Evolutionary conservation across 2,888 invertebrate genomes (phyloP).

Genomic region (Lithophane socia): DNA sequence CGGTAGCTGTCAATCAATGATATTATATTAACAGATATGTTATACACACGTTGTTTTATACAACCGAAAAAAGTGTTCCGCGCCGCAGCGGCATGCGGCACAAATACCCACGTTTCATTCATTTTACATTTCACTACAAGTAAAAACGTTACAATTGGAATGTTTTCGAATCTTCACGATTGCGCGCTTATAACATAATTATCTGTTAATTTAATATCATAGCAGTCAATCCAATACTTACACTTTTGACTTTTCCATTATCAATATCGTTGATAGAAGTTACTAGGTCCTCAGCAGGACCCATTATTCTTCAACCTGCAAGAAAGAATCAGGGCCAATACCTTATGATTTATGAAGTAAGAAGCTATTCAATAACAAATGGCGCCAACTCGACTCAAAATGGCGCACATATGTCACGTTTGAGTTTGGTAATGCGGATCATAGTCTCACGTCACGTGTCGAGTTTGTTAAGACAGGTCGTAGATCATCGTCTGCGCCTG

Average conservation of each 20-base stretch:
- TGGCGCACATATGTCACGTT: conserved; percentile 40
- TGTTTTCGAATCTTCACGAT: no score
- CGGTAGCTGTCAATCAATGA: no score
- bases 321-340: conserved; percentile 2
- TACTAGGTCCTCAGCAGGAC: background rate
- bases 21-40: no score
- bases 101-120: no score
- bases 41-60: no score
- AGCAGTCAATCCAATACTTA: no score
- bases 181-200: no score
- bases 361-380: conserved; percentile 11
- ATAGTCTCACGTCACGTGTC: background rate
- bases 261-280: background rate
- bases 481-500: conserved; percentile 35
- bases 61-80: no score
- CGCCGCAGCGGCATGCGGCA: no score
- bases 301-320: background rate
- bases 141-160: no score
- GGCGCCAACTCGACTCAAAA: background rate
- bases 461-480: background rate
- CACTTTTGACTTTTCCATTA: background rate
- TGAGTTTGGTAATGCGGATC: conserved; percentile 41
- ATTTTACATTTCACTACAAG: no score
- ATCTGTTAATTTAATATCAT: no score
- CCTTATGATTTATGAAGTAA: conserved; percentile 9